Percentiles rank a stretch among this genome's conserved stretches.
Evolutionary conservation across 1,140 invertebrate genomes (phyloP).

Genomic region (Campodea augens): DNA sequence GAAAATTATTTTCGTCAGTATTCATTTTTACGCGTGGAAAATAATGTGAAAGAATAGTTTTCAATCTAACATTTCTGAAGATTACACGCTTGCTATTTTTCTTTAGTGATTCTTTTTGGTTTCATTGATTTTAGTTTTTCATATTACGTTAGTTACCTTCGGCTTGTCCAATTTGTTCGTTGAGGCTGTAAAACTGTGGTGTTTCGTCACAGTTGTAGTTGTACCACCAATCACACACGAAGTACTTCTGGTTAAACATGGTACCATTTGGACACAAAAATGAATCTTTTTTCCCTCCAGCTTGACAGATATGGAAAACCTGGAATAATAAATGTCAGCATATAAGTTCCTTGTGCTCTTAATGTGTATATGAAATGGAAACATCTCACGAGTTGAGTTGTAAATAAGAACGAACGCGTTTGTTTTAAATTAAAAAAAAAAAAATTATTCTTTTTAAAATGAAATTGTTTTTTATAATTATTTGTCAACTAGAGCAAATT

Average conservation of each 20-base stretch:
- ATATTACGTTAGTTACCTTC: background rate
- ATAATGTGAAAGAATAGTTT: too few species aligned
- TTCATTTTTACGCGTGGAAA: too few species aligned
- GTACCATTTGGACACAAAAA: slow-evolving; percentile 36
- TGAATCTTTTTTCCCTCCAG: slow-evolving; percentile 27
- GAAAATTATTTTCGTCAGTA: too few species aligned
- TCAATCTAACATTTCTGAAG: too few species aligned
- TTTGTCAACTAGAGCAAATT: too few species aligned
- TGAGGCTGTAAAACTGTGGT: slow-evolving; percentile 25
- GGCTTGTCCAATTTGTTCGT: slow-evolving; percentile 21
- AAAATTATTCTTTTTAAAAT: background rate
- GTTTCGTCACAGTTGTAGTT: slow-evolving; percentile 29
- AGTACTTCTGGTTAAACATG: slow-evolving; percentile 34
- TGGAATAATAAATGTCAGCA: slow-evolving; percentile 14
- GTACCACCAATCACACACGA: slow-evolving; percentile 38
- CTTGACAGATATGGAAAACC: slow-evolving; percentile 37
- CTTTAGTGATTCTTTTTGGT: background rate
- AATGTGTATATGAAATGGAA: background rate
- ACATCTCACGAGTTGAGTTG: background rate
- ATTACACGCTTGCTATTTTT: too few species aligned
- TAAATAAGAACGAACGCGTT: too few species aligned
- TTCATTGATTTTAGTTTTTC: background rate
- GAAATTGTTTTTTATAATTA: background rate
- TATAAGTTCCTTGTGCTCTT: background rate
- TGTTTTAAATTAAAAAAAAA: background rate